Evolutionary conservation across 2,888 invertebrate species (phyloP).

Genomic region (Drosophila macrospina): DNA sequence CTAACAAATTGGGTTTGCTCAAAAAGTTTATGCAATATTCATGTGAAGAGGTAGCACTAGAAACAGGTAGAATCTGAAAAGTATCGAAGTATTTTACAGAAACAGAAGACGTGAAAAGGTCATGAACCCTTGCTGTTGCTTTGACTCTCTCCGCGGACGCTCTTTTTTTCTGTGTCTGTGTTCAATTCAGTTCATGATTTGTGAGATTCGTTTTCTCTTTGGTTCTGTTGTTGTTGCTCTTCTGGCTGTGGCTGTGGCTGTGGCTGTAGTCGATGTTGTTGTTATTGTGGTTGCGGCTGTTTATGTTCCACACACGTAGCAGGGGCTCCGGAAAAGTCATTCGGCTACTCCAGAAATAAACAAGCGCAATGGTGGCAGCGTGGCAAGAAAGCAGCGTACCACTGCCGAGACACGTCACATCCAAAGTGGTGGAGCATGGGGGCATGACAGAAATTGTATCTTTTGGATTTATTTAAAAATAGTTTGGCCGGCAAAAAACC

Average conservation of each 20-base stretch:
- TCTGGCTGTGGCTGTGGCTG: constrained; percentile 5
- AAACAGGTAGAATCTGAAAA: constrained; percentile 19
- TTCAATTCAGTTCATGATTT: constrained; percentile 48
- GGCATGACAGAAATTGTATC: constrained; percentile 58
- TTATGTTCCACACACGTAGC: constrained; percentile 75
- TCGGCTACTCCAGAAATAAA: constrained; percentile 78
- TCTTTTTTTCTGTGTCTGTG: constrained; percentile 10
- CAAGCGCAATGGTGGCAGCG: constrained; percentile 53
- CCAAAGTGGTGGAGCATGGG: constrained; percentile 31
- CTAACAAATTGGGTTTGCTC: constrained; percentile 30
- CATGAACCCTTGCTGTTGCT: constrained; percentile 65
- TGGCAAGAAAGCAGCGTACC: constrained; percentile 44
- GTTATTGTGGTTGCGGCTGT: constrained; percentile 46
- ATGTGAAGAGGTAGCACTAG: constrained; percentile 1
- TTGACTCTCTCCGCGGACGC: constrained; percentile 2
- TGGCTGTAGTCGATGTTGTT: constrained; percentile 13
- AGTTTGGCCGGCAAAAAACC: constrained; percentile 30
- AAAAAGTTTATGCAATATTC: constrained; percentile 15
- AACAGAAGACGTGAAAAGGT: constrained; percentile 47
- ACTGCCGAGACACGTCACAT: constrained; percentile 22
- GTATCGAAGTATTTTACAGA: constrained; percentile 10
- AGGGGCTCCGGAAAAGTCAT: constrained; percentile 73
- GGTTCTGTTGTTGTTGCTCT: constrained; percentile 23
- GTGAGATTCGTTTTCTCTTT: constrained; percentile 38
- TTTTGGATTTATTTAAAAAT: constrained; percentile 68